Conservation (phyloP, 2,888 invertebrate species). For the Hartigia nigra region DNA sequence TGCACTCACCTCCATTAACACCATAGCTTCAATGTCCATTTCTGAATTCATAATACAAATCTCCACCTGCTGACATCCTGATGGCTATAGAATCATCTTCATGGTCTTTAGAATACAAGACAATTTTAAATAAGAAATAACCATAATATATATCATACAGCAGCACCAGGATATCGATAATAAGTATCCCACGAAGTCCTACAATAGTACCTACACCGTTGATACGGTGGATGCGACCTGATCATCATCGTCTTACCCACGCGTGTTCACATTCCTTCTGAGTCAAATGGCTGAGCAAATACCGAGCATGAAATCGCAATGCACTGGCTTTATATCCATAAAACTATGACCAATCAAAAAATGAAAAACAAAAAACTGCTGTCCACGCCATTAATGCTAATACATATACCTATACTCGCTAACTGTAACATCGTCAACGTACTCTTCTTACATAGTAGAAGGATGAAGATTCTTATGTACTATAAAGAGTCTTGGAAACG, state of each 20-base stretch:
- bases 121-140: background rate
- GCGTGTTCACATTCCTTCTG: slow-evolving; percentile 25
- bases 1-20: background rate
- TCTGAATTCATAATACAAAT: background rate
- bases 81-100: background rate
- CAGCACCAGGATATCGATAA: background rate
- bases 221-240: slow-evolving; percentile 11
- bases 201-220: slow-evolving; percentile 3
- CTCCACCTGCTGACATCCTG: background rate
- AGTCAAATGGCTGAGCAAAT: slow-evolving; percentile 38
- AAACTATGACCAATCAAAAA: slow-evolving; percentile 30
- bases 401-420: slow-evolving; percentile 14
- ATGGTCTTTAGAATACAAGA: background rate
- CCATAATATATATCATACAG: background rate
- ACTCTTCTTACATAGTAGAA: background rate
- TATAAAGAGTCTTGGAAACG: background rate
- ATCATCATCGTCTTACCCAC: slow-evolving; percentile 20
- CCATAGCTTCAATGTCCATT: background rate
- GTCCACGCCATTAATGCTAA: slow-evolving; percentile 11
- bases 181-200: background rate
- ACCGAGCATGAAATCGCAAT: slow-evolving; percentile 50
- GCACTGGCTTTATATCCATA: slow-evolving; percentile 30
- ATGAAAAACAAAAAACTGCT: background rate
- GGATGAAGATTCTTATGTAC: background rate
- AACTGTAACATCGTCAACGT: background rate